phyloP scores from a whole-genome alignment of 2,113 vertebrate species.

The Coryphaenoides rupestris region DNA sequence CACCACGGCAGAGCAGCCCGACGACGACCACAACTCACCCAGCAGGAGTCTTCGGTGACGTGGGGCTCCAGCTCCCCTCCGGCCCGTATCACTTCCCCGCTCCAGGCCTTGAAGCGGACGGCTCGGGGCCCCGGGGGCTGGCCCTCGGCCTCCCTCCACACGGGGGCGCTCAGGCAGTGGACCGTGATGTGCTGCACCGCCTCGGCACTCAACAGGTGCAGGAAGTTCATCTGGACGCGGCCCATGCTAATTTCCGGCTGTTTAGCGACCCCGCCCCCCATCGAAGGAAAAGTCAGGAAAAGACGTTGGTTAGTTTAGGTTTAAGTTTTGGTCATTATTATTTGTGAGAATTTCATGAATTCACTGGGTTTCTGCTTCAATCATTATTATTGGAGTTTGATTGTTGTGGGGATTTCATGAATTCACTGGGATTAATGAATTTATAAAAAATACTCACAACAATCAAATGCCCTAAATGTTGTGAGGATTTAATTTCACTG shows the following conservation, averaged over 20 bases:
- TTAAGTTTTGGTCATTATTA: not conserved
- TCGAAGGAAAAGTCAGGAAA: no score
- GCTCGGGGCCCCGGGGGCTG: slow-evolving; percentile 60
- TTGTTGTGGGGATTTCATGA: not conserved
- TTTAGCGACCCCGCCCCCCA: no score
- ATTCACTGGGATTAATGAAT: not conserved
- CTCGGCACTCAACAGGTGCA: slow-evolving; percentile 91
- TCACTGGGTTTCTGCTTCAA: no score
- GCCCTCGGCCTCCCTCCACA: slow-evolving; percentile 76
- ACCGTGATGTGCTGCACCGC: slow-evolving; percentile 92
- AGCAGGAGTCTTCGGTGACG: slow-evolving; percentile 85
- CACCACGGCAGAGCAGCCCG: not conserved
- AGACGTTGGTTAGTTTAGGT: not conserved
- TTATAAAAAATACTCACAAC: no score
- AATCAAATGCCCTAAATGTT: no score
- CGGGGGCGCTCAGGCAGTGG: slow-evolving; percentile 87
- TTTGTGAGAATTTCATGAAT: no score
- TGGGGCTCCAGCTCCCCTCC: slow-evolving; percentile 81
- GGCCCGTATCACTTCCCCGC: slow-evolving; percentile 80
- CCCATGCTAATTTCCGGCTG: slow-evolving; percentile 84
- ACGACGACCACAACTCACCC: slow-evolving; percentile 68
- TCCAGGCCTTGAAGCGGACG: slow-evolving; percentile 87
- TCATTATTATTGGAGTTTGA: not conserved
- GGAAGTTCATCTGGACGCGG: slow-evolving; percentile 94
- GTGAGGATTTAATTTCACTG: no score